Percentiles rank a stretch among this genome's conserved stretches.
These are phyloP conservation scores for Gambusia affinis DNA, from an alignment of 2,113 vertebrate genomes.

Conservation along the genomic window DNA sequence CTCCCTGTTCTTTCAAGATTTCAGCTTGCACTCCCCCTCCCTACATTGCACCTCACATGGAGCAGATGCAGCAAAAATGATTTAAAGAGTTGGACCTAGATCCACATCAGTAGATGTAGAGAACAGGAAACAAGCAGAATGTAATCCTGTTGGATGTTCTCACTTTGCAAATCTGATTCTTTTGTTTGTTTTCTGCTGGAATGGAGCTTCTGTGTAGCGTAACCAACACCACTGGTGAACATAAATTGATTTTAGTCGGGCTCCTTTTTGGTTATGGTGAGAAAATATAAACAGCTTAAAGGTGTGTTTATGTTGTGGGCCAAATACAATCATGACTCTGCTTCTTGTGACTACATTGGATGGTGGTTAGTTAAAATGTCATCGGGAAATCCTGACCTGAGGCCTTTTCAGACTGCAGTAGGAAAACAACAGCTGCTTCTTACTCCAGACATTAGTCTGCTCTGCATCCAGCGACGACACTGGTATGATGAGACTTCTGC, in stretches of 20 bases:
- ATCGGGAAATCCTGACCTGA: neutral
- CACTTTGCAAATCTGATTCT: neutral
- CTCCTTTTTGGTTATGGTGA: slow-evolving; percentile 7
- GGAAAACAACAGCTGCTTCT: neutral
- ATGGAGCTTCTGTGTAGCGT: neutral
- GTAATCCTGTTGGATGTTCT: neutral
- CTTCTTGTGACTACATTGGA: neutral
- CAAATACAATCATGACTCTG: neutral
- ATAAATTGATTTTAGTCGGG: slow-evolving; percentile 11
- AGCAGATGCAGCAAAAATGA: neutral
- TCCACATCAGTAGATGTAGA: neutral
- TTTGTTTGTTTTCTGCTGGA: neutral
- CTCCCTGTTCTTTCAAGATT: neutral
- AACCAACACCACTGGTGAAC: neutral
- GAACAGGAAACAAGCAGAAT: neutral
- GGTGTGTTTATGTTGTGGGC: slow-evolving; percentile 2
- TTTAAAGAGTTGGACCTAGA: neutral
- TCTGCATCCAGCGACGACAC: slow-evolving; percentile 5
- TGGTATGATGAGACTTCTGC: neutral
- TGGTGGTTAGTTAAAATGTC: slow-evolving; percentile 16
- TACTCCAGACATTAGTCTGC: neutral
- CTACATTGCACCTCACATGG: neutral
- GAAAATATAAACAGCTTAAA: slow-evolving; percentile 23
- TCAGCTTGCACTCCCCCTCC: neutral
- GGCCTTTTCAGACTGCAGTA: neutral